Evolutionary conservation across 2,797 vertebrate genomes (phyloP).

Genomic region (Eupleurogrammus muticus): DNA sequence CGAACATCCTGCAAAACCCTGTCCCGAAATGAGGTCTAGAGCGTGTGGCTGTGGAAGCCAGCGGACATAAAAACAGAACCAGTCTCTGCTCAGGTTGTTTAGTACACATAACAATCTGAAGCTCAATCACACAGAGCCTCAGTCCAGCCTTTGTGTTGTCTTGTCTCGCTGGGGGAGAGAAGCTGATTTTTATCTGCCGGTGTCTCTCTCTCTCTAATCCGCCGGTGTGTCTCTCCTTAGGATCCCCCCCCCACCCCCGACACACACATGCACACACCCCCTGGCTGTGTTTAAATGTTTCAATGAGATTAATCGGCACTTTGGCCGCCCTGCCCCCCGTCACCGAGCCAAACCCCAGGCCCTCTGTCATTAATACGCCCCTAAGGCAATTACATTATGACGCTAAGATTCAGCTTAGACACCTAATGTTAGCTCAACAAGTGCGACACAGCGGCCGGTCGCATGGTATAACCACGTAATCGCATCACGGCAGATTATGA

Average conservation of each 20-base stretch:
- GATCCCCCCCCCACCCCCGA: constrained; percentile 17
- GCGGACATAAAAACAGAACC: neutral
- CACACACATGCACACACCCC: constrained; percentile 25
- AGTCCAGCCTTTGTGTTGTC: constrained; percentile 23
- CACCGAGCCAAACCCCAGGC: constrained; percentile 3
- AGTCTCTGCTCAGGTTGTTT: constrained; percentile 9
- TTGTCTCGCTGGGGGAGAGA: constrained; percentile 17
- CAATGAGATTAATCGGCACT: constrained; percentile 72
- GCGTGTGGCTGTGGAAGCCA: neutral
- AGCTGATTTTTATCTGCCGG: constrained; percentile 44
- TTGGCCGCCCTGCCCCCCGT: constrained; percentile 21
- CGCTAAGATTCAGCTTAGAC: constrained; percentile 24
- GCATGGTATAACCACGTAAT: constrained; percentile 8
- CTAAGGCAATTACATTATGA: constrained; percentile 41
- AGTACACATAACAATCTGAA: constrained; percentile 16
- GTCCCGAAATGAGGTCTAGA: neutral
- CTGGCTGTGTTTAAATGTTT: constrained; percentile 41
- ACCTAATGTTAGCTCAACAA: constrained; percentile 13
- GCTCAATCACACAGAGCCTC: constrained; percentile 10
- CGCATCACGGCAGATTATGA: constrained; percentile 26
- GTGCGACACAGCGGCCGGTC: neutral
- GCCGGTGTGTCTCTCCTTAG: constrained; percentile 28
- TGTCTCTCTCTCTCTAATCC: constrained; percentile 37
- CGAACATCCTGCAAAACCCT: neutral
- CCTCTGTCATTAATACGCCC: constrained; percentile 9